Evolutionary conservation across 2,888 invertebrate genomes (phyloP).

Genomic region (Malthinus flaveolus): DNA sequence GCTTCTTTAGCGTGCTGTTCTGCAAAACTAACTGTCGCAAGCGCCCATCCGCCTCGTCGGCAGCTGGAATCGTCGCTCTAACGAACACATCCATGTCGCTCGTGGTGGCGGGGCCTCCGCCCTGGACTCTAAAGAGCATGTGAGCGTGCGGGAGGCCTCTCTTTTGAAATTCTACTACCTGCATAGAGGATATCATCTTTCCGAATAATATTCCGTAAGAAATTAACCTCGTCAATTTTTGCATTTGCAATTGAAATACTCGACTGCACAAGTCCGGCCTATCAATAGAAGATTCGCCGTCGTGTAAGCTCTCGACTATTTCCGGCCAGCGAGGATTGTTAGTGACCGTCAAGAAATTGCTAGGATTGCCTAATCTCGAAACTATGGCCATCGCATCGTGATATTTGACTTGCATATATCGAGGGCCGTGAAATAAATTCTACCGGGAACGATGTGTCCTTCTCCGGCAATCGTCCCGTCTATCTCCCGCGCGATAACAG

Average conservation of each 20-base stretch:
- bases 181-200: background rate
- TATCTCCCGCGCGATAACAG: background rate
- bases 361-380: background rate
- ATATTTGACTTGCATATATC: background rate
- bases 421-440: background rate
- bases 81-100: background rate
- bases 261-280: background rate
- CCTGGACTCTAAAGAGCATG: background rate
- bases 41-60: background rate
- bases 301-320: background rate
- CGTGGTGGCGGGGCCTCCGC: background rate
- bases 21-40: background rate
- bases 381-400: background rate
- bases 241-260: background rate
- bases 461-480: background rate
- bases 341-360: background rate
- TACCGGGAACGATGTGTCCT: background rate
- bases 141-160: background rate
- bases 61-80: background rate
- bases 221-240: background rate
- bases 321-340: background rate
- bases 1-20: background rate
- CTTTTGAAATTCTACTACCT: background rate
- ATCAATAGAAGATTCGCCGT: background rate
- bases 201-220: background rate